phyloP scores from a whole-genome alignment of 2,888 invertebrate species.

The Dryocosmus kuriphilus region DNA sequence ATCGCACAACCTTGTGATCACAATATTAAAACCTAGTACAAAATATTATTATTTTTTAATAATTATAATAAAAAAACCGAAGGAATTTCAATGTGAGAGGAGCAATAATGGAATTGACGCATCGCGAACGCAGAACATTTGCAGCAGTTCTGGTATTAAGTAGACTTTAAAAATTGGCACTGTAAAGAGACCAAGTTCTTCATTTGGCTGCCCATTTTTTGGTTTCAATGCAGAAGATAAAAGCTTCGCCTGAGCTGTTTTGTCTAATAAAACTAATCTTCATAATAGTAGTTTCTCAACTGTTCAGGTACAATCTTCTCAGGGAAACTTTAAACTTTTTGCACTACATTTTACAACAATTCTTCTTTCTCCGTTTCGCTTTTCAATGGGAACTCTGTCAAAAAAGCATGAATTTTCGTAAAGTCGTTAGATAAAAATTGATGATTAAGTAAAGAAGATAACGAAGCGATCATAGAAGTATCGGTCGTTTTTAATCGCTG shows the following conservation, averaged over 20 bases:
- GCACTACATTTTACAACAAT: slow-evolving; percentile 87
- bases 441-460: slow-evolving; percentile 84
- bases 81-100: slow-evolving; percentile 88
- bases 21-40: slow-evolving; percentile 74
- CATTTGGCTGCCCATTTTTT: slow-evolving; percentile 80
- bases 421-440: slow-evolving; percentile 92
- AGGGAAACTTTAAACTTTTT: slow-evolving; percentile 85
- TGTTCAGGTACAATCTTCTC: slow-evolving; percentile 90
- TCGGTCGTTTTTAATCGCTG: slow-evolving; percentile 84
- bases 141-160: slow-evolving; percentile 87
- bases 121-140: slow-evolving; percentile 92
- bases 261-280: slow-evolving; percentile 90
- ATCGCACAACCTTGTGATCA: no score
- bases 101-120: slow-evolving; percentile 89
- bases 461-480: slow-evolving; percentile 83
- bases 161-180: slow-evolving; percentile 84
- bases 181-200: slow-evolving; percentile 83
- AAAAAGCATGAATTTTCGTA: slow-evolving; percentile 89
- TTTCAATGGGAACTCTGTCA: slow-evolving; percentile 90
- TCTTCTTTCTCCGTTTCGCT: slow-evolving; percentile 85
- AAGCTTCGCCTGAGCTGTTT: slow-evolving; percentile 86
- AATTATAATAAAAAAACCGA: no score
- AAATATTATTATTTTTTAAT: no score
- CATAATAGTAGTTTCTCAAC: slow-evolving; percentile 88
- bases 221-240: slow-evolving; percentile 87